Conservation (phyloP, 2,113 vertebrate genomes). For the Polypterus bichir region DNA sequence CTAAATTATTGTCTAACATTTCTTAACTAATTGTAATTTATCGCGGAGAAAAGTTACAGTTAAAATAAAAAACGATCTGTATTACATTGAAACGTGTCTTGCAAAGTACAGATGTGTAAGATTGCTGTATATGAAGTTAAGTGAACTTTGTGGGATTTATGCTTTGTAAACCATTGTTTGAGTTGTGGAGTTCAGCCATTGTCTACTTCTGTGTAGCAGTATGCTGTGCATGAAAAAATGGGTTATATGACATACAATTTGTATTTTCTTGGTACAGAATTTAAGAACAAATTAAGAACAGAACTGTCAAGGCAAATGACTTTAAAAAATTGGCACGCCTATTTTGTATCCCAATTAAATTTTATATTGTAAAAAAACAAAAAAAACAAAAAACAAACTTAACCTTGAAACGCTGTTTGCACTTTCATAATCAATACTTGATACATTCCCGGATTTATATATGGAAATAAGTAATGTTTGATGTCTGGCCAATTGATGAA, state of each 20-base stretch:
- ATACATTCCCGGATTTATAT: conserved; percentile 96
- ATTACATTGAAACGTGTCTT: conserved; percentile 38
- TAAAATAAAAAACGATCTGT: conserved; percentile 21
- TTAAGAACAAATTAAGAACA: conserved; percentile 36
- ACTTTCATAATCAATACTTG: conserved; percentile 99
- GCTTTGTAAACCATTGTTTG: conserved; percentile 35
- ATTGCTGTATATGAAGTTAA: conserved; percentile 40
- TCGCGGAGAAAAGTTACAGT: conserved; percentile 18
- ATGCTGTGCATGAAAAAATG: conserved; percentile 55
- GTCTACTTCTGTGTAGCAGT: conserved; percentile 47
- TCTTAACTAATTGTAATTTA: conserved; percentile 22
- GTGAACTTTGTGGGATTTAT: conserved; percentile 39
- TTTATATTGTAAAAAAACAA: conserved; percentile 81
- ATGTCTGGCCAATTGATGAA: conserved; percentile 82
- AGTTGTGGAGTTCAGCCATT: conserved; percentile 42
- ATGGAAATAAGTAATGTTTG: conserved; percentile 63
- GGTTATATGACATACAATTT: conserved; percentile 49
- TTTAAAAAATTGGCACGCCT: conserved; percentile 63
- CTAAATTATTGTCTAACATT: conserved; percentile 36
- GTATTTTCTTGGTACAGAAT: conserved; percentile 67
- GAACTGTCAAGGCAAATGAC: conserved; percentile 25
- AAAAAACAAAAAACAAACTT: conserved; percentile 39
- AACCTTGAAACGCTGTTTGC: conserved; percentile 98
- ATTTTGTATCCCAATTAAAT: conserved; percentile 85
- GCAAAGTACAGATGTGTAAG: conserved; percentile 42